Conservation (phyloP, 2,797 vertebrate genomes). For the Gallinago solitaria region DNA sequence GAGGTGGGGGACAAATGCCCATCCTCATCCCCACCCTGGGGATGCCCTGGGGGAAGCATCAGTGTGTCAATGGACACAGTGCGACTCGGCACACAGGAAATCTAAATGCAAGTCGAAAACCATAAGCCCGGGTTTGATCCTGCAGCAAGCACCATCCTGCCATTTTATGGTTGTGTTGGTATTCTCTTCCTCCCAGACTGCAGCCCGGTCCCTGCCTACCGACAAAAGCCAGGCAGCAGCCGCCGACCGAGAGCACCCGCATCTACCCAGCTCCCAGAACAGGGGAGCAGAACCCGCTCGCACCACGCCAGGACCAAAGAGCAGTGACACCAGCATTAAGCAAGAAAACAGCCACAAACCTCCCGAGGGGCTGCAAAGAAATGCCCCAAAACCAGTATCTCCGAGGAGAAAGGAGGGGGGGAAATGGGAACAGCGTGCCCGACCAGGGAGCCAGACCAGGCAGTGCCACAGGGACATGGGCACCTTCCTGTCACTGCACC, state of each 20-base stretch:
- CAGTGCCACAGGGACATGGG: rapidly evolving
- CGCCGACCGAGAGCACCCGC: rapidly evolving
- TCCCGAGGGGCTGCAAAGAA: background rate
- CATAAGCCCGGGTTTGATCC: background rate
- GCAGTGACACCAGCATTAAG: background rate
- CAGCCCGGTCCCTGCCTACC: background rate
- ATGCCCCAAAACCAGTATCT: background rate
- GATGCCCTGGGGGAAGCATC: background rate
- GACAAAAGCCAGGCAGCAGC: rapidly evolving
- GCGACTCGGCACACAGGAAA: background rate
- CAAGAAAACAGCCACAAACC: background rate
- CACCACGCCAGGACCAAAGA: background rate
- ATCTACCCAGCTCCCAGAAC: background rate
- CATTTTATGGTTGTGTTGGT: background rate
- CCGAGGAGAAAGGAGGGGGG: background rate
- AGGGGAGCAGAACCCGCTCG: background rate
- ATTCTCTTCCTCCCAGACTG: background rate
- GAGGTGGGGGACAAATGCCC: background rate
- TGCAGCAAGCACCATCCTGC: background rate
- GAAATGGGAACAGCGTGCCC: background rate
- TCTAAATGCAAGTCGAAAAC: background rate
- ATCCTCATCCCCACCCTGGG: background rate
- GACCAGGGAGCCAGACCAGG: background rate
- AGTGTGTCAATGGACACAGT: rapidly evolving
- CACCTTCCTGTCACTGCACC: rapidly evolving